phyloP scores from a whole-genome alignment of 1,140 invertebrate species.

The Hestina assimilis region DNA sequence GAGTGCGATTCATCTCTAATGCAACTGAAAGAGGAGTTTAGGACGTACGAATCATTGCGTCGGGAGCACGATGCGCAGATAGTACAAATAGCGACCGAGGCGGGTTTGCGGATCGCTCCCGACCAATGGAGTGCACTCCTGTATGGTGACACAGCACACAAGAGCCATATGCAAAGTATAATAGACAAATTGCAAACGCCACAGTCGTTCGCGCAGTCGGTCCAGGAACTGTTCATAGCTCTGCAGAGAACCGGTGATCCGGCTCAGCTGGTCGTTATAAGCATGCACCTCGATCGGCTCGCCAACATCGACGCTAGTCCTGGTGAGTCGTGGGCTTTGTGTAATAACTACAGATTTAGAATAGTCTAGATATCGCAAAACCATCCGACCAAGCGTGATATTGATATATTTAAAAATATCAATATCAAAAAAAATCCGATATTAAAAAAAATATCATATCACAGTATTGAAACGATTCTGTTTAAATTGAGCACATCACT shows the following conservation, averaged over 20 bases:
- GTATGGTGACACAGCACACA: slow-evolving; percentile 96
- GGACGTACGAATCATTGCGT: slow-evolving; percentile 94
- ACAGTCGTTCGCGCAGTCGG: slow-evolving; percentile 92
- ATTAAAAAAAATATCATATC: no score
- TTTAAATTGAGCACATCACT: no score
- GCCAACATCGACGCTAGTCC: slow-evolving; percentile 91
- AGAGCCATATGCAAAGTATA: slow-evolving; percentile 99
- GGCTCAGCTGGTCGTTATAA: slow-evolving; percentile 87
- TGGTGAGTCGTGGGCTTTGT: no score
- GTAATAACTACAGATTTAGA: no score
- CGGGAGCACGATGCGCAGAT: slow-evolving; percentile 99
- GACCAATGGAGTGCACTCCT: slow-evolving; percentile 98
- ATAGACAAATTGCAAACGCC: slow-evolving; percentile 96
- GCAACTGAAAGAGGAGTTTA: slow-evolving; percentile 98
- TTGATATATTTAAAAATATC: no score
- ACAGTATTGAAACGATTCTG: no score
- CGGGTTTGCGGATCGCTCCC: slow-evolving; percentile 96
- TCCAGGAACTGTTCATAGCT: slow-evolving; percentile 95
- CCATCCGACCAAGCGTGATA: no score
- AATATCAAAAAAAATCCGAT: no score
- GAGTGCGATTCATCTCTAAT: slow-evolving; percentile 98
- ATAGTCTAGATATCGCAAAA: no score
- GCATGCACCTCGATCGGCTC: slow-evolving; percentile 90
- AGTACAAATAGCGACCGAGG: slow-evolving; percentile 98
- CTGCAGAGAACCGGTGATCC: slow-evolving; percentile 95